A percentile compares a stretch with the other conserved stretches of the same genome.
phyloP scores from a whole-genome alignment of 1,140 invertebrate genomes.

The Musca vetustissima region DNA sequence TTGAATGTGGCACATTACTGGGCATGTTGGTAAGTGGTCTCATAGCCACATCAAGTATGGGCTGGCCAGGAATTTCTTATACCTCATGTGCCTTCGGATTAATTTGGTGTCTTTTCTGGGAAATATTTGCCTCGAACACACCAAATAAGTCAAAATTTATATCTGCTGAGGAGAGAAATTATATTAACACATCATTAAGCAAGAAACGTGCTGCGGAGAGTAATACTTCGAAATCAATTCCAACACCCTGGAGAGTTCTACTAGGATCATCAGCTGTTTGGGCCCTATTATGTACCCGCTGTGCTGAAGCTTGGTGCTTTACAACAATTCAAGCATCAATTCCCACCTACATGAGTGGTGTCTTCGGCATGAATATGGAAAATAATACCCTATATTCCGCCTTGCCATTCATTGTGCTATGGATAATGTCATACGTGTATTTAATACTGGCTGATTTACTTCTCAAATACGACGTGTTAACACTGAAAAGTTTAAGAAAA shows the following conservation, averaged over 20 bases:
- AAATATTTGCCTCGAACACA: constrained; percentile 64
- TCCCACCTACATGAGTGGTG: constrained; percentile 84
- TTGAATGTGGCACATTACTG: constrained; percentile 73
- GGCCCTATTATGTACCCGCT: constrained; percentile 80
- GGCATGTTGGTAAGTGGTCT: constrained; percentile 67
- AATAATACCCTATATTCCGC: constrained; percentile 73
- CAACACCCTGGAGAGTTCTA: constrained; percentile 72
- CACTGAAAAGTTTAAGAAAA: constrained; percentile 58
- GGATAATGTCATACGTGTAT: constrained; percentile 66
- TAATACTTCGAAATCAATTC: constrained; percentile 29
- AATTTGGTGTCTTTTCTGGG: constrained; percentile 65
- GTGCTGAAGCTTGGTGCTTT: constrained; percentile 91
- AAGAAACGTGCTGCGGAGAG: constrained; percentile 30
- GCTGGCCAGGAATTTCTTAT: constrained; percentile 82
- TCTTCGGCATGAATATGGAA: constrained; percentile 79
- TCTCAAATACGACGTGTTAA: constrained; percentile 58
- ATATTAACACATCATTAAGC: constrained; percentile 60
- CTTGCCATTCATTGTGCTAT: constrained; percentile 79
- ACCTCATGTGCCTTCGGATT: constrained; percentile 67
- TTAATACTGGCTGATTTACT: constrained; percentile 62
- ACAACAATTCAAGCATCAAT: constrained; percentile 91
- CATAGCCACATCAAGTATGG: constrained; percentile 64
- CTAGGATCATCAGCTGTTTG: constrained; percentile 80
- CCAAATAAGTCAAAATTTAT: constrained; percentile 66
- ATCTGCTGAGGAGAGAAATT: constrained; percentile 61